Base-by-base conservation (phyloP, 2,797 vertebrate species). In the Xiphorhynchus erythropygius region DNA sequence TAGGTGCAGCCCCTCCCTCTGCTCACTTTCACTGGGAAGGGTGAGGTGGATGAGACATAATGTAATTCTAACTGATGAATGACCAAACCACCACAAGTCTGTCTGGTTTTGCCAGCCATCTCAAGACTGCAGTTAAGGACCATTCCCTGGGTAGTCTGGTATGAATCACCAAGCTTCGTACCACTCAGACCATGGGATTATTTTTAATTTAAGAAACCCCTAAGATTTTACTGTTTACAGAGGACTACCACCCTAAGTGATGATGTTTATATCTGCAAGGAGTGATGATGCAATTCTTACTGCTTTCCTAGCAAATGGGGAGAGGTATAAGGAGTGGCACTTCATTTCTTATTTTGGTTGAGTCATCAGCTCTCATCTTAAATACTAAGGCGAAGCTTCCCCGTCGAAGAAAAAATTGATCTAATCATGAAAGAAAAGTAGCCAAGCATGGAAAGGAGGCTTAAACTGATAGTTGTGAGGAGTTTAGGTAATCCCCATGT, bases 241-340 rank as follows among this genome's bases (percentile, higher is more conserved):
- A 63, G 39, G 44, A 55, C 84, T 91, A 67, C 33, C 57, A 50
- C 28, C 62, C 42, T 13, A 3, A 73, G 42, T 0, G 0, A 89
- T 83, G 30, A 11, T 1, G 1, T 47, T 91, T 83, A 19, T 65
- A 41, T 81, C 62, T 92, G 87, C 65, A 80, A 4, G 10, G n/a
- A 70, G 39, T 1, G 1, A 47, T 78, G 79, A 78, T 75, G 79
- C 76, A 92, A 91, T 65, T 89, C 84, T 49, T 75, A 59, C 3
- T 89, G 82, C 76, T 90, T 78, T 69, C 39, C 59, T 78, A 69
- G 69, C 73, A 92, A 59, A 55, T 1, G 19, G 22, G 33, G 68
- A 95, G 33, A 87, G n/a, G 32, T 81, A 22, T 28, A 85, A 96
- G 92, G 82, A 92, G 87, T 83, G 55, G 82, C 73, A 49, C n/a